Conservation (phyloP, 2,113 vertebrate species). For the Phalacrocorax brasilianus region DNA sequence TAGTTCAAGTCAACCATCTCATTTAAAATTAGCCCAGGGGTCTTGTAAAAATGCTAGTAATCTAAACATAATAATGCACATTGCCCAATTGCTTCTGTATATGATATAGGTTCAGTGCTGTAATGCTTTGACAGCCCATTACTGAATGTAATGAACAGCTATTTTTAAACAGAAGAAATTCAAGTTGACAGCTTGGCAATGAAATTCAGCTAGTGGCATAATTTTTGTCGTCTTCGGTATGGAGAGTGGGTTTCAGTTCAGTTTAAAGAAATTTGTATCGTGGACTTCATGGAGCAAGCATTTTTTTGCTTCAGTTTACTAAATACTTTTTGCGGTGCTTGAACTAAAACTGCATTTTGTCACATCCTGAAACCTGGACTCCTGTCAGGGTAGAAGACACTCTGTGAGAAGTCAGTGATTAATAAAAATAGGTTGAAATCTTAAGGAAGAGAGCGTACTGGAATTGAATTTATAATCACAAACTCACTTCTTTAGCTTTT, state of each 20-base stretch:
- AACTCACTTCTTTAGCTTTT: not conserved
- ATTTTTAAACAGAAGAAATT: constrained; percentile 84
- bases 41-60: constrained; percentile 81
- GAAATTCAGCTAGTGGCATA: constrained; percentile 83
- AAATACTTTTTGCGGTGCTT: constrained; percentile 33
- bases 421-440: constrained; percentile 17
- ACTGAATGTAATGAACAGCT: constrained; percentile 84
- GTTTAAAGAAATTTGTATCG: constrained; percentile 75
- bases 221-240: constrained; percentile 78
- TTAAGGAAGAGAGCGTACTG: not conserved
- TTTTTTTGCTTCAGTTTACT: constrained; percentile 60
- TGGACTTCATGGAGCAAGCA: constrained; percentile 63
- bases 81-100: constrained; percentile 86
- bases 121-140: constrained; percentile 86
- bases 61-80: constrained; percentile 82
- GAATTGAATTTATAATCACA: constrained; percentile 21
- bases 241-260: constrained; percentile 73
- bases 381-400: not conserved
- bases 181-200: constrained; percentile 81
- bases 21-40: constrained; percentile 86
- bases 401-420: constrained; percentile 1
- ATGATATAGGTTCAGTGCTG: constrained; percentile 83
- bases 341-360: constrained; percentile 50
- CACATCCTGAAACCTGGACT: not conserved
- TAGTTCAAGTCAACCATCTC: constrained; percentile 84